phyloP scores from a whole-genome alignment of 2,113 vertebrate genomes.

The Riparia riparia region DNA sequence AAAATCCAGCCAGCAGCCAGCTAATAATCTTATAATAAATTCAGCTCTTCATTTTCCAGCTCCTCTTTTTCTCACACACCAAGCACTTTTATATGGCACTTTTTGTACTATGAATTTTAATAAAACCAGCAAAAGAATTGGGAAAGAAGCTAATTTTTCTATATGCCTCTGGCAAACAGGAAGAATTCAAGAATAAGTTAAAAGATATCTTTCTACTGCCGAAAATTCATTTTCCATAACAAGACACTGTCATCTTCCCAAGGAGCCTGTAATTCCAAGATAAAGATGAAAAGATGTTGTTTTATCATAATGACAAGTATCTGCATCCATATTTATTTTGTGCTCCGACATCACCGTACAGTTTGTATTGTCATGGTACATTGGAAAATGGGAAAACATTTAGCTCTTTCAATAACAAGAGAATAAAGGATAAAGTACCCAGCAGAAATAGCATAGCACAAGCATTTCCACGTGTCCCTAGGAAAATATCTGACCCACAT shows the following conservation, averaged over 20 bases:
- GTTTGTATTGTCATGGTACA: slow-evolving; percentile 66
- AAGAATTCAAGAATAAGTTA: slow-evolving; percentile 69
- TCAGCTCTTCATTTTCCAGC: slow-evolving; percentile 37
- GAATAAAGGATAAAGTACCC: slow-evolving; percentile 54
- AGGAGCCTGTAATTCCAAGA: slow-evolving; percentile 76
- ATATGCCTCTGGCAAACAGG: slow-evolving; percentile 71
- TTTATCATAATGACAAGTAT: slow-evolving; percentile 72
- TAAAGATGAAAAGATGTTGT: slow-evolving; percentile 78
- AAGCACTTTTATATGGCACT: slow-evolving; percentile 47
- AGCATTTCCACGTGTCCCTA: slow-evolving; percentile 38
- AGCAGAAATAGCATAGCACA: slow-evolving; percentile 48
- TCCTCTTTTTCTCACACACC: slow-evolving; percentile 31
- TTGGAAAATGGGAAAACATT: slow-evolving; percentile 67
- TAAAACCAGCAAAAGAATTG: slow-evolving; percentile 66
- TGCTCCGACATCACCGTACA: slow-evolving; percentile 52
- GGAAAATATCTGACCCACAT: slow-evolving; percentile 71
- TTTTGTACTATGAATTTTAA: slow-evolving; percentile 62
- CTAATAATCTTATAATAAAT: slow-evolving; percentile 57
- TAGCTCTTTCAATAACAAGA: slow-evolving; percentile 59
- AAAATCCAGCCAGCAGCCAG: slow-evolving; percentile 6
- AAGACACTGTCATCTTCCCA: slow-evolving; percentile 66
- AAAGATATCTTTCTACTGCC: slow-evolving; percentile 58
- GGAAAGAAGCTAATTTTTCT: slow-evolving; percentile 69
- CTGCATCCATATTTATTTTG: slow-evolving; percentile 74
- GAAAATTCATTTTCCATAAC: slow-evolving; percentile 75